Evolutionary conservation across 1,140 invertebrate genomes (phyloP), one percentile per base, ranked within the genome.

Genomic region (Dendroctonus ponderosae): DNA sequence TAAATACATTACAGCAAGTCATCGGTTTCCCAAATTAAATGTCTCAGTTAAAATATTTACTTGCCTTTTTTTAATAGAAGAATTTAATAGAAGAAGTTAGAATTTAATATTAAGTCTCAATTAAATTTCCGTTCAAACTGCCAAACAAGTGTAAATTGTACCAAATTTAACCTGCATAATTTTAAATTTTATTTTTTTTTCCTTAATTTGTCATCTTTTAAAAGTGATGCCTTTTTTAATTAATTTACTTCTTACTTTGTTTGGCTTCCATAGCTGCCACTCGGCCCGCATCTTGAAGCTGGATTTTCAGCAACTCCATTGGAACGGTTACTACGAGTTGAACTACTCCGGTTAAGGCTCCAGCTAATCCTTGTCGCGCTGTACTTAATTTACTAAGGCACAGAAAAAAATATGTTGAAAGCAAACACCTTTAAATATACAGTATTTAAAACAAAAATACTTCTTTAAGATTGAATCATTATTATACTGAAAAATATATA

Each of bases 301-400:
- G 96, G 79, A 99, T 99, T 83, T 99, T 99, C 0, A 99, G 82
- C 52, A 99, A 83, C 80, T 99, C 97, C 97, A 99, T 99, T 0
- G 97, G 97, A 11, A 97, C 99, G 39, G 97, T 99, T 54, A 99
- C 86, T 38, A 98, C 84, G 73, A 99, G 97, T 84, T 99, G 97
- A 82, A 95, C 99, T 67, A 96, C 86, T 56, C 97, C 97, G n/a
- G 97, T 97, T 70, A 89, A 82, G n/a, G 92, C 96, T 59, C 97
- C 97, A 46, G 97, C 94, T 43, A 91, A 68, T 89, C 98, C 94
- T 84, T 98, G 96, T 51, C 89, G 84, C 26, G 79, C 73, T 8
- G 96, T 73, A 7, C 94, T 87, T 70, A 99, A 77, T 66, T 83
- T 81, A 70, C 85, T 85, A 74, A 70, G 66, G 3, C 26, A 26